Conservation (phyloP, 2,888 invertebrate species). For the Cheiracanthium punctorium region DNA sequence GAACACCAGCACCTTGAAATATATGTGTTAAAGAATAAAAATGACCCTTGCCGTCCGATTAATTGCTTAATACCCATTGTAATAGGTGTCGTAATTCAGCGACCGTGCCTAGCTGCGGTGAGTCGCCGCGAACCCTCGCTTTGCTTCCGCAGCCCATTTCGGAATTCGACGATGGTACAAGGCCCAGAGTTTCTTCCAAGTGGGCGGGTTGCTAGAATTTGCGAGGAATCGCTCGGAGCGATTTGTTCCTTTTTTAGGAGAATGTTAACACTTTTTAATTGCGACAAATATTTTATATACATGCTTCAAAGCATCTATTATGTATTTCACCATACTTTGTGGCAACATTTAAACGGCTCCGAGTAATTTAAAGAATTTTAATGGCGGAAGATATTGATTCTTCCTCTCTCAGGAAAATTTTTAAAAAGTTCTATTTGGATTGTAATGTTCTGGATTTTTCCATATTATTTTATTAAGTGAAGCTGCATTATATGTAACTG, state of each 20-base stretch:
- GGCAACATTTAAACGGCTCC: not conserved
- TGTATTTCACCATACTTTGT: no score
- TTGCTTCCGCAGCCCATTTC: not conserved
- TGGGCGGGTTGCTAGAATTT: not conserved
- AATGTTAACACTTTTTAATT: not conserved
- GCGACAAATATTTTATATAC: not conserved
- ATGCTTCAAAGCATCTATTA: not conserved
- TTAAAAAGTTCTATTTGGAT: no score
- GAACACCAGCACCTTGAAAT: conserved; percentile 16
- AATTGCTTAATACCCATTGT: conserved; percentile 20
- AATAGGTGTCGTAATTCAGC: not conserved
- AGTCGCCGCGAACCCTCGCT: no score
- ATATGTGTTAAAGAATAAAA: no score
- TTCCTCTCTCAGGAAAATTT: no score
- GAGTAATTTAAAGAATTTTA: not conserved
- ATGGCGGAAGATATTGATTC: not conserved
- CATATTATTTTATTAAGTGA: no score
- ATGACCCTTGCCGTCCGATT: not conserved
- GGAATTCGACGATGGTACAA: not conserved
- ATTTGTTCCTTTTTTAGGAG: not conserved
- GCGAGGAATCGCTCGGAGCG: not conserved
- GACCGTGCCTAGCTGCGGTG: not conserved
- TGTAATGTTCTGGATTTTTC: no score
- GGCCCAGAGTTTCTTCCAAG: not conserved
- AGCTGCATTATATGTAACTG: no score